Percentiles rank a stretch among this genome's conserved stretches.
These are phyloP conservation scores for Aleiodes alternator DNA, from an alignment of 2,888 invertebrate species.

Conservation along the genomic window DNA sequence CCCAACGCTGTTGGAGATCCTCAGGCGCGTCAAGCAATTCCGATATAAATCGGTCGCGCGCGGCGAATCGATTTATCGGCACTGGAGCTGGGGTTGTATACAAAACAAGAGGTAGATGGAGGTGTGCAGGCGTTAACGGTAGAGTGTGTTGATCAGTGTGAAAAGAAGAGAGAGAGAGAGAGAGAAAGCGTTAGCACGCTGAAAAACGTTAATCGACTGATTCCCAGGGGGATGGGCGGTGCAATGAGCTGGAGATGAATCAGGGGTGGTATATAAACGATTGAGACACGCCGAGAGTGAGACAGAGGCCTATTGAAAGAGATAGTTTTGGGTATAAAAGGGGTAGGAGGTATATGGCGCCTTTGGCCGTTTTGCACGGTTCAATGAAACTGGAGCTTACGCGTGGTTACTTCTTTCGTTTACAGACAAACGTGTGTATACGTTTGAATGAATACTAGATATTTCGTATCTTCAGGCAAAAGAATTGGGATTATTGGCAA, in stretches of 20 bases:
- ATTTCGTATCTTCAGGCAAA: too few species aligned
- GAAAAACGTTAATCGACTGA: conserved; percentile 44
- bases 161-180: conserved; percentile 24
- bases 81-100: conserved; percentile 1
- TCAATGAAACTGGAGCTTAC: conserved; percentile 39
- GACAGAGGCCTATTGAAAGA: neutral
- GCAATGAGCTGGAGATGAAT: conserved; percentile 18
- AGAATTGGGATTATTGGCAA: too few species aligned
- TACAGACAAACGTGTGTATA: conserved; percentile 18
- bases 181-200: neutral
- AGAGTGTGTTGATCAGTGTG: conserved; percentile 34
- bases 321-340: neutral
- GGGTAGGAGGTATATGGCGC: neutral
- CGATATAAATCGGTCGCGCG: conserved; percentile 44
- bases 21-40: conserved; percentile 34
- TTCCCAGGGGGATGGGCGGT: conserved; percentile 27
- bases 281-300: neutral
- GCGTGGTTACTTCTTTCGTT: conserved; percentile 34
- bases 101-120: neutral
- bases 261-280: conserved; percentile 3
- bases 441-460: neutral
- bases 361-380: conserved; percentile 18
- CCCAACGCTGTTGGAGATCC: conserved; percentile 23
- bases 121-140: conserved; percentile 27
- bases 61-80: conserved; percentile 44